These are phyloP conservation scores for Pammene fasciana DNA, from an alignment of 2,888 invertebrate genomes.

Conservation along the genomic window DNA sequence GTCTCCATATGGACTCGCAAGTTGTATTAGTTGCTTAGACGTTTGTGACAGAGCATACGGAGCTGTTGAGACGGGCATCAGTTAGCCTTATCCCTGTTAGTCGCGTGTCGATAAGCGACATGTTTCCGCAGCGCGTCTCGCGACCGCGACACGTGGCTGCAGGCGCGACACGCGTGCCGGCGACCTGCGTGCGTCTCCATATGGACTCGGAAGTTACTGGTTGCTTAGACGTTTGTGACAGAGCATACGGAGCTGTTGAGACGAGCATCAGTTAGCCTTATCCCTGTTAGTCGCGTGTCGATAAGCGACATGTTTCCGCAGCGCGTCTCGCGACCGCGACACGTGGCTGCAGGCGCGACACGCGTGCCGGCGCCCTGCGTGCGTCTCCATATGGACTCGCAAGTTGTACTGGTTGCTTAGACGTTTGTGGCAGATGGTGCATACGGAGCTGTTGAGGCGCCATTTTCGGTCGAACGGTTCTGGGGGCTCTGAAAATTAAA, in stretches of 20 bases:
- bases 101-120: too few relatives aligned
- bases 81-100: too few relatives aligned
- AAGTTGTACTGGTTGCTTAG: conserved; percentile 95
- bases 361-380: conserved; percentile 93
- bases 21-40: conserved; percentile 95
- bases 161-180: too few relatives aligned
- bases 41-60: conserved; percentile 94
- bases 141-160: conserved; percentile 93
- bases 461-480: conserved; percentile 69
- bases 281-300: conserved; percentile 85
- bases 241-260: too few relatives aligned
- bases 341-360: conserved; percentile 94
- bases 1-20: conserved; percentile 95
- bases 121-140: too few relatives aligned
- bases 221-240: too few relatives aligned
- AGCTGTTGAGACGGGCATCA: conserved; percentile 62
- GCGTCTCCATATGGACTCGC: conserved; percentile 95
- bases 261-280: not conserved
- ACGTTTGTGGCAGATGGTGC: conserved; percentile 93
- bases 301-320: conserved; percentile 94
- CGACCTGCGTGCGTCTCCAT: too few relatives aligned
- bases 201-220: too few relatives aligned
- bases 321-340: conserved; percentile 92
- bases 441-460: conserved; percentile 82
- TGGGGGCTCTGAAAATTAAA: conserved; percentile 53